Percentiles rank a stretch among this genome's conserved stretches.
Conservation (phyloP, 2,113 vertebrate genomes). For the Etia nguti region DNA sequence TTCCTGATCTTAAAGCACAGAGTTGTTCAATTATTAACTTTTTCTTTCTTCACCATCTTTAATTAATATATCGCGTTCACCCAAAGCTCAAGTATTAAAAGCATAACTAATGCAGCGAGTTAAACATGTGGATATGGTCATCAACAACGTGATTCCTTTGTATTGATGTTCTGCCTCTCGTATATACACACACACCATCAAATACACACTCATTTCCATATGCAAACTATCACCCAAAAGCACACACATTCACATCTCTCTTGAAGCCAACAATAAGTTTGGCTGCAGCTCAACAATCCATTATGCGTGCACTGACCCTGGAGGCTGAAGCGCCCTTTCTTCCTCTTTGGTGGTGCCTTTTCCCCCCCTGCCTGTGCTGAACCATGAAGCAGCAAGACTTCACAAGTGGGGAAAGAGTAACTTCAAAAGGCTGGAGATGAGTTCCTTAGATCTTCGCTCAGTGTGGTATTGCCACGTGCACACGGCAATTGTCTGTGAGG, state of each 20-base stretch:
- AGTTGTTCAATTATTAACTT: background rate
- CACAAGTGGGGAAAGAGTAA: slow-evolving; percentile 14
- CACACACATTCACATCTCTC: background rate
- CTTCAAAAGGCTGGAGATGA: slow-evolving; percentile 57
- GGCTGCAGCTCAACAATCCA: slow-evolving; percentile 30
- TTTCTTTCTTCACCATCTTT: background rate
- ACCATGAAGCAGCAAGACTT: slow-evolving; percentile 12
- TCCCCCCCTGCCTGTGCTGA: background rate
- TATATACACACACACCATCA: background rate
- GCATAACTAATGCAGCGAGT: background rate
- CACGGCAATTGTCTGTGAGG: slow-evolving; percentile 5
- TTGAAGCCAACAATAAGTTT: slow-evolving; percentile 21
- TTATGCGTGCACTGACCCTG: slow-evolving; percentile 28
- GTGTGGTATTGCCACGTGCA: background rate
- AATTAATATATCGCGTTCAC: background rate
- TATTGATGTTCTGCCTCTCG: background rate
- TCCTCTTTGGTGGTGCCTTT: slow-evolving; percentile 3
- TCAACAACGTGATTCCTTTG: background rate
- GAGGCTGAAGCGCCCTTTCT: slow-evolving; percentile 19
- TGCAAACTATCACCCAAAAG: background rate
- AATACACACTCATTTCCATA: background rate
- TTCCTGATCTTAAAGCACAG: background rate
- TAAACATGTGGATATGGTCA: background rate
- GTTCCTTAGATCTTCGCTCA: slow-evolving; percentile 41
- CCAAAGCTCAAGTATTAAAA: background rate